phyloP scores from a whole-genome alignment of 1,140 invertebrate genomes.

The Drosophila nasuta region DNA sequence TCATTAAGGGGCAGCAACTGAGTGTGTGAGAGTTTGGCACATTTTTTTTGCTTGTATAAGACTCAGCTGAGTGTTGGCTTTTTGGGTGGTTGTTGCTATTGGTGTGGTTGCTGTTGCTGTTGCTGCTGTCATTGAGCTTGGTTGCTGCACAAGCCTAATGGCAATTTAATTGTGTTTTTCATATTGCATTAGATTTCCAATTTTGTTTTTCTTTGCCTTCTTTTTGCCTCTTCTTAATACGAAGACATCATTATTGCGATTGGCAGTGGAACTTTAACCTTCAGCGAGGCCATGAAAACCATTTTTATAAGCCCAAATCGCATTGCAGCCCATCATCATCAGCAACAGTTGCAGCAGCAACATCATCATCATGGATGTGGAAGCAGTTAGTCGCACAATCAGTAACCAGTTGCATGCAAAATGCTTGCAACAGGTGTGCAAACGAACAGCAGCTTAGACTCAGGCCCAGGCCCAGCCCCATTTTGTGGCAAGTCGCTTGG shows the following conservation, averaged over 20 bases:
- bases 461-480: slow-evolving; percentile 26
- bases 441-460: slow-evolving; percentile 31
- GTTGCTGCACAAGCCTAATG: slow-evolving; percentile 50
- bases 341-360: slow-evolving; percentile 14
- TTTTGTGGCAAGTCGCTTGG: slow-evolving; percentile 39
- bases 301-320: slow-evolving; percentile 59
- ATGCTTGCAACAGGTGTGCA: slow-evolving; percentile 78
- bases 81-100: slow-evolving; percentile 27
- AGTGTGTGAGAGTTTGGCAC: slow-evolving; percentile 26
- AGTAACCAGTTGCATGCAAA: slow-evolving; percentile 80
- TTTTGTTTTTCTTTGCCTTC: slow-evolving; percentile 9
- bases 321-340: slow-evolving; percentile 67
- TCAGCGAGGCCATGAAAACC: slow-evolving; percentile 39
- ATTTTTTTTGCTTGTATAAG: slow-evolving; percentile 30
- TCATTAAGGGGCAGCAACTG: slow-evolving; percentile 55
- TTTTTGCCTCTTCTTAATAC: slow-evolving; percentile 27
- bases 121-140: slow-evolving; percentile 43
- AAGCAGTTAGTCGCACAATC: slow-evolving; percentile 33
- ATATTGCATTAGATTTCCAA: slow-evolving; percentile 46
- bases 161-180: slow-evolving; percentile 67
- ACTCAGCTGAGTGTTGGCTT: slow-evolving; percentile 9
- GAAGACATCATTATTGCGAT: slow-evolving; percentile 8
- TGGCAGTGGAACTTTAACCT: slow-evolving; percentile 60
- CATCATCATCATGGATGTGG: slow-evolving; percentile 9
- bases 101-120: background rate